Base-by-base conservation (phyloP, 2,797 vertebrate species). In the Tiaroga cobitis region DNA sequence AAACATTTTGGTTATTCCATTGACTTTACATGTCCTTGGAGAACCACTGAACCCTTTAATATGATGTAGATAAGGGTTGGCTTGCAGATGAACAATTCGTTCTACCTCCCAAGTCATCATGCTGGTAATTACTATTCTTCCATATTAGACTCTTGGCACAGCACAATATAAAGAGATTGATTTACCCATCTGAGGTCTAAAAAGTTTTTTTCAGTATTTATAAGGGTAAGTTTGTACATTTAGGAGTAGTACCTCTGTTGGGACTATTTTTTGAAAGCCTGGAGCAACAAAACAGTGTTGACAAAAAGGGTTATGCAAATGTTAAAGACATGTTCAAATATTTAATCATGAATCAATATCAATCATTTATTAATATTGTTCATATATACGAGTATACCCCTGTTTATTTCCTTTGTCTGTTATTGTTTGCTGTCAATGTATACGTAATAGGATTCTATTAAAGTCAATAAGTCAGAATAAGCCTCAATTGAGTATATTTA, bases 21-120 rank as follows among this genome's bases (percentile, higher is more conserved):
- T 84, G 85, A 87, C 83, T 84, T 88, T 86, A 84, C 67, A 68
- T 82, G 90, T 82, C 85, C 85, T 87, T 87, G 82, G 85, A 73
- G 80, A 73, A 68, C 4, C 85, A 81, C 43, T 82, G 75, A 89
- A 67, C 85, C 81, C 43, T 89, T 80, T 83, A 87, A 86, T 82
- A 82, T 77, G 88, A 87, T 78, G 83, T 49, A 89, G 82, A 89
- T 85, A 84, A 87, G 81, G 72, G 49, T 59, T 87, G 87, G 77
- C 87, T 85, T 37, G 56, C 65, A 86, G 84, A 85, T 85, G 80
- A 79, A 87, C 59, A 51, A 80, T 81, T 83, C 82, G 13, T 82
- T 88, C 87, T 88, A 85, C 70, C 56, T 90, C 83, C 67, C 29
- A 88, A 78, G 63, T 80, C 65, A 89, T 76, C 56, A 63, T 49